Evolutionary conservation across 2,888 invertebrate genomes (phyloP), one percentile per base, ranked within the genome.

Genomic region (Drosophila eohydei): DNA sequence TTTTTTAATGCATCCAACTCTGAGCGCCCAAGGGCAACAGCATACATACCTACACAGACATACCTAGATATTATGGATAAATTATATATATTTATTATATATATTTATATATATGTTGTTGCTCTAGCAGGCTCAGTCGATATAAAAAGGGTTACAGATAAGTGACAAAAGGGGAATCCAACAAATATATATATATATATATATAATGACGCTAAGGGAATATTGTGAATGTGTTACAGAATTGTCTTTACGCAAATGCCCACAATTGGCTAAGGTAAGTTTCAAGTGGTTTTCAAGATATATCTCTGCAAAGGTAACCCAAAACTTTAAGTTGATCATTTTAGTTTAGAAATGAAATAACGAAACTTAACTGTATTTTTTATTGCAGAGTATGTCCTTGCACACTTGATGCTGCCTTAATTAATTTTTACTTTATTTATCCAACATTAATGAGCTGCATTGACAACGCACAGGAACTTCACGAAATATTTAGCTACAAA

Each of bases 391-490:
- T 50, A 21, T 40, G 16, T 43, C 7, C 40, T 30, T 48, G 38
- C 65, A 71, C 52, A 38, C 43, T 28, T 38, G 28, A 30, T 11
- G 44, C 34, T 62, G 40, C 9, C 58, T 62, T 32, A 67, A 71
- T 62, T 71, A 71, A 79, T 71, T 63, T 74, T 59, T 55, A 34
- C 71, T 78, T 57, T 72, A 64, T 79, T 67, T 46, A 61, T 48
- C 68, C 54, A 68, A 55, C 56, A 85, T 80, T 68, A 38, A 77
- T 62, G 50, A 66, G 54, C 55, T 70, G 51, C 80, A 80, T 79
- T 38, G 51, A 48, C 54, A 66, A 34, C n/a, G 11, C 52, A 60
- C 70, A 60, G 58, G 14, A 72, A 60, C 67, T 48, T 41, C 69
- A 57, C 81, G 63, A 38, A 62, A 16, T 46, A 12, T 30, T 51